Evolutionary conservation across 2,888 invertebrate species (phyloP), one percentile per base, ranked within the genome.

Genomic region (Cryptus viduatorius): DNA sequence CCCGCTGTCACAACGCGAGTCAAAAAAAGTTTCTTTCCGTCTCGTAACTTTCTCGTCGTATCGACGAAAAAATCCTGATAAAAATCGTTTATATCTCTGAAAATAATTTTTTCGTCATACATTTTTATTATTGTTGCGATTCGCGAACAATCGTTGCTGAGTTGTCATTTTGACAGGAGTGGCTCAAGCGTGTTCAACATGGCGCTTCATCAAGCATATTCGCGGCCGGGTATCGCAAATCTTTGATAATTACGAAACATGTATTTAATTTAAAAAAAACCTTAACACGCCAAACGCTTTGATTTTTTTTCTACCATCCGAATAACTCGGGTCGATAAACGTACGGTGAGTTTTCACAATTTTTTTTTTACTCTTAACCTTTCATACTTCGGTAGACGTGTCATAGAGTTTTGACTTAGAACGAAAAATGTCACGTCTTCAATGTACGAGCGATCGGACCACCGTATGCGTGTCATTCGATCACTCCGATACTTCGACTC

Each of bases 131-230:
- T 24, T 4, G 4, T 44, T 12, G 64, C 2, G 12, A 24, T 10
- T 56, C 14, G 12, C 29, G 7, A 59, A 48, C 46, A 53, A 16
- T 14, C n/a, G 19, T 44, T 10, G 4, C n/a, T 10, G 4, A 69
- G 87, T 85, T 79, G 86, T 82, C 64, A 84, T 8, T 37, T 84
- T 87, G 87, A 87, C 83, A 79, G 84, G 79, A 82, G 84, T 84
- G 80, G 81, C 82, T 84, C 72, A 75, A 86, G 86, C 84, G 87
- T 86, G 88, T 86, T 85, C 88, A 90, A 90, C 89, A 92, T 92
- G 92, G 91, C 91, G 89, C 87, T 85, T 73, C 86, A 73, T 82
- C 79, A 75, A 85, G 86, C 61, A 64, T 83, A 87, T 87, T 80
- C 82, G 84, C 87, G 84, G 84, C 88, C 89, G 89, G 88, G 88